phyloP scores from a whole-genome alignment of 2,888 invertebrate genomes.

The Terebella lapidaria region DNA sequence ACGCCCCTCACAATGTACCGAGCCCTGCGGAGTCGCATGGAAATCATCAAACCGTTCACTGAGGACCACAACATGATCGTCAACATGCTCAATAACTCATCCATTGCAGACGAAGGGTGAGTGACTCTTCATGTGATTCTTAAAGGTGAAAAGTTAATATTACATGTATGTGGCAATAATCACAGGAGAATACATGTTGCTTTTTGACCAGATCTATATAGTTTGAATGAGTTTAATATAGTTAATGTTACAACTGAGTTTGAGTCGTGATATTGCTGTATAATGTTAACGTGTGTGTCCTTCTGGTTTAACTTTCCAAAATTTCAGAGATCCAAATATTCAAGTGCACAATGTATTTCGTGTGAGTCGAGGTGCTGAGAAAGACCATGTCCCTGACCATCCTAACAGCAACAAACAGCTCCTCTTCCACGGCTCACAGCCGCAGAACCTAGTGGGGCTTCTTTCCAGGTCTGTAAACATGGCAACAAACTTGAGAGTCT shows the following conservation, averaged over 20 bases:
- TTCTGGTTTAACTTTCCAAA: no score
- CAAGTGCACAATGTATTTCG: constrained; percentile 31
- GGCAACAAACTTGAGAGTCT: no score
- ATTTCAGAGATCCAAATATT: no score
- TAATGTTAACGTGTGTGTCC: no score
- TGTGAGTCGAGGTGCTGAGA: constrained; percentile 38
- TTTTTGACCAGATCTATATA: no score
- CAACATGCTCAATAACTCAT: background rate
- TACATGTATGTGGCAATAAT: no score
- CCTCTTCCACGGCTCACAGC: constrained; percentile 45
- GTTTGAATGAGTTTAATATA: no score
- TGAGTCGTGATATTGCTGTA: no score
- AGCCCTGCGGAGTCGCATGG: background rate
- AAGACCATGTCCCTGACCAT: constrained; percentile 32
- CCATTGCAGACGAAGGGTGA: background rate
- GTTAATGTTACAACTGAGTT: no score
- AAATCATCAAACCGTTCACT: background rate
- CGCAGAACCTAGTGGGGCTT: constrained; percentile 48
- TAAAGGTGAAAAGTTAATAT: no score
- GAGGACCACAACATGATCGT: constrained; percentile 12
- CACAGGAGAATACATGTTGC: no score
- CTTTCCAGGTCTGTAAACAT: constrained; percentile 48
- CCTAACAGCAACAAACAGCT: constrained; percentile 27
- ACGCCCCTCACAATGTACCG: background rate
- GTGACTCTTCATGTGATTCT: background rate